Conservation (phyloP, 53 echinoderm and acorn worm species). For the Luidia sarsii region DNA sequence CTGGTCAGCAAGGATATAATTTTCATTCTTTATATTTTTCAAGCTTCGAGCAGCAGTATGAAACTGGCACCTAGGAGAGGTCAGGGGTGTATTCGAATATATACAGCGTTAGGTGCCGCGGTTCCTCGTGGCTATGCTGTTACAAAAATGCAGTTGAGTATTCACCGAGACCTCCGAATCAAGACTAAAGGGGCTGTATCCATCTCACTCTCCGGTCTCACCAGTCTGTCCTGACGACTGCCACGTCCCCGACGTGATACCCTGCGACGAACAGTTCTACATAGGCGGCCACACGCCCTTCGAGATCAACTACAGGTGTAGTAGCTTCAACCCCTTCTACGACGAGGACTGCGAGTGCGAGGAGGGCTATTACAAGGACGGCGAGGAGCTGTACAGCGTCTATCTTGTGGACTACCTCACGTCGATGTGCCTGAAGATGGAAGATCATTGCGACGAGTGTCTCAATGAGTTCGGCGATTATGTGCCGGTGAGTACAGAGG, state of each 20-base stretch:
- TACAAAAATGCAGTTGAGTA: too few relatives aligned
- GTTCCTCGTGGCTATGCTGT: too few relatives aligned
- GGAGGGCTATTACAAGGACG: slow-evolving; percentile 39
- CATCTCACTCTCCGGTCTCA: background rate
- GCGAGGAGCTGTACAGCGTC: slow-evolving; percentile 15
- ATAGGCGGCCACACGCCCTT: slow-evolving; percentile 9
- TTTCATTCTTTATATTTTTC: too few relatives aligned
- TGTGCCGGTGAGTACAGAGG: background rate
- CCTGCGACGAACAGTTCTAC: slow-evolving; percentile 17
- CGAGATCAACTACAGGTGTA: background rate
- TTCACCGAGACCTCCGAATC: too few relatives aligned
- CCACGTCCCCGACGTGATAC: slow-evolving; percentile 21
- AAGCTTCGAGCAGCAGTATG: too few relatives aligned
- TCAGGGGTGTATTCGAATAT: too few relatives aligned
- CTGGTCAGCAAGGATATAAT: too few relatives aligned
- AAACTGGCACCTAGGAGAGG: too few relatives aligned
- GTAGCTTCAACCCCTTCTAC: background rate
- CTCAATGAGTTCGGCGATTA: slow-evolving; percentile 7
- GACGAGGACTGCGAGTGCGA: slow-evolving; percentile 15
- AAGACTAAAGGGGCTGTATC: too few relatives aligned
- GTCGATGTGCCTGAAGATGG: slow-evolving; percentile 1
- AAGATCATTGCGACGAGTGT: slow-evolving; percentile 23
- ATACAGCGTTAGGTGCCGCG: too few relatives aligned
- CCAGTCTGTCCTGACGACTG: slow-evolving; percentile 24
- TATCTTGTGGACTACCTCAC: slow-evolving; percentile 9